Percentiles rank a stretch among this genome's conserved stretches.
phyloP scores from a whole-genome alignment of 2,113 vertebrate genomes.

The Zosterops hypoxanthus region DNA sequence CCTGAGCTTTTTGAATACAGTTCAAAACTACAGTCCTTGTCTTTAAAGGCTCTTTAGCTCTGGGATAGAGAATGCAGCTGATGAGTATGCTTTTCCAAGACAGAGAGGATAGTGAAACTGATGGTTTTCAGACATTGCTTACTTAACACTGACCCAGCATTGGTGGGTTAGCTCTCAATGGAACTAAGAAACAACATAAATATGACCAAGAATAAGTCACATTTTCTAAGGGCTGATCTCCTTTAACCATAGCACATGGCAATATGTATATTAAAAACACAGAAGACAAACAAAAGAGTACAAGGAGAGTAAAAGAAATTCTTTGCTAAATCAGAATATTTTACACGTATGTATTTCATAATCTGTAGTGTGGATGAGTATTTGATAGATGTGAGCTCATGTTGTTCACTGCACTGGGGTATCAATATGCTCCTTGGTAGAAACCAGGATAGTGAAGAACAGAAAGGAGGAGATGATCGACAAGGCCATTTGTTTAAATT shows the following conservation, averaged over 20 bases:
- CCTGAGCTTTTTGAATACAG: neutral
- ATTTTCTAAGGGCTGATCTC: neutral
- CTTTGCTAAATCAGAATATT: neutral
- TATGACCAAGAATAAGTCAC: neutral
- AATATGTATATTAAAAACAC: neutral
- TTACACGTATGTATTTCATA: neutral
- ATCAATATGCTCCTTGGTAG: neutral
- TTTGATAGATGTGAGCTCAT: neutral
- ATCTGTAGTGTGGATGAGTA: neutral
- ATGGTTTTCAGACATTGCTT: neutral
- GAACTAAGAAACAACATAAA: neutral
- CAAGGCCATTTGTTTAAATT: constrained; percentile 9
- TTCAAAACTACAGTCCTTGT: neutral
- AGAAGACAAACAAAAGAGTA: neutral
- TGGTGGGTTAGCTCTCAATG: neutral
- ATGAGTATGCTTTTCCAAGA: neutral
- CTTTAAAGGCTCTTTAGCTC: neutral
- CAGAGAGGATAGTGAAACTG: neutral
- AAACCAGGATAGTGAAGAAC: neutral
- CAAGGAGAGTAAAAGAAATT: neutral
- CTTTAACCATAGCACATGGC: neutral
- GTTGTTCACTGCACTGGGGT: neutral
- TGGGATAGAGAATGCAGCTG: neutral
- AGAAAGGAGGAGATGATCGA: neutral
- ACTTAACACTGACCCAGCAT: neutral